Conservation (phyloP, 1,140 invertebrate genomes). For the Pogonomyrmex barbatus region DNA sequence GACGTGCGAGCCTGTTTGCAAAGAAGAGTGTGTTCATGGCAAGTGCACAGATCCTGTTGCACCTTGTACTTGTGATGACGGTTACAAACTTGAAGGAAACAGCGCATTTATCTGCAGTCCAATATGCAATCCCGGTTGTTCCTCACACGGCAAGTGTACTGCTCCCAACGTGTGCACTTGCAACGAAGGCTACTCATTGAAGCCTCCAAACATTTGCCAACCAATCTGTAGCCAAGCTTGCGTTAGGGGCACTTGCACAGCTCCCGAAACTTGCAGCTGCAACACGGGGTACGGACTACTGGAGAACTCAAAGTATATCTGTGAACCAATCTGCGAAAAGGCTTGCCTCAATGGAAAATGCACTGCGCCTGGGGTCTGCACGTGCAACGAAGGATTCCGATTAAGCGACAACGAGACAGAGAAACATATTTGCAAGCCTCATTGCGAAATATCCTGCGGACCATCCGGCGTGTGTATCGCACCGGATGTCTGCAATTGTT, state of each 20-base stretch:
- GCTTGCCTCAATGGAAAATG: slow-evolving; percentile 74
- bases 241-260: slow-evolving; percentile 60
- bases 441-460: slow-evolving; percentile 60
- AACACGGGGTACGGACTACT: slow-evolving; percentile 50
- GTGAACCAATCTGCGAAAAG: slow-evolving; percentile 70
- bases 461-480: slow-evolving; percentile 72
- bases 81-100: slow-evolving; percentile 52
- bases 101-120: slow-evolving; percentile 52
- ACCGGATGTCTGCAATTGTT: slow-evolving; percentile 77
- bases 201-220: not conserved
- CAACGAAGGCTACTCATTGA: slow-evolving; percentile 56
- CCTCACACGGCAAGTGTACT: slow-evolving; percentile 52
- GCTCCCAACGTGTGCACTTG: slow-evolving; percentile 68
- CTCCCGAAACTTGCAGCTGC: slow-evolving; percentile 71
- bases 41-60: slow-evolving; percentile 74
- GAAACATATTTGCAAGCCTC: slow-evolving; percentile 43
- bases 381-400: slow-evolving; percentile 61
- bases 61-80: slow-evolving; percentile 75
- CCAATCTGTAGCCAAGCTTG: slow-evolving; percentile 69
- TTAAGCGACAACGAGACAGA: not conserved
- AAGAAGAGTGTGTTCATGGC: slow-evolving; percentile 53
- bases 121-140: slow-evolving; percentile 56
- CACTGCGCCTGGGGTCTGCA: slow-evolving; percentile 70
- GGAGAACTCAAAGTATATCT: not conserved
- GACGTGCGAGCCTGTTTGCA: slow-evolving; percentile 69